Evolutionary conservation across 2,113 vertebrate genomes (phyloP).

Genomic region (Hydropotes inermis): DNA sequence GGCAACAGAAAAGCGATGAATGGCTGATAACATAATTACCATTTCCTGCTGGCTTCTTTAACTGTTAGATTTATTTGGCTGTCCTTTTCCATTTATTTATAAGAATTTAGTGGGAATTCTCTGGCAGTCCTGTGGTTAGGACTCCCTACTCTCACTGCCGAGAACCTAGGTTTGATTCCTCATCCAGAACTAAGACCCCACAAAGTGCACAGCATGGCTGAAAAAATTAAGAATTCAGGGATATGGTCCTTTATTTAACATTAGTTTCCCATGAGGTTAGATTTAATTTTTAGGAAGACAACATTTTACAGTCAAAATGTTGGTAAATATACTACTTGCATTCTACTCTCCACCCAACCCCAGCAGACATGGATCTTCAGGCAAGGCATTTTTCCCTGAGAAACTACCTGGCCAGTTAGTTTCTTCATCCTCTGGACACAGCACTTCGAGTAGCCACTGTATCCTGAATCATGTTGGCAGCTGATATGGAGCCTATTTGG

Average conservation of each 20-base stretch:
- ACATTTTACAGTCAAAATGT: not conserved
- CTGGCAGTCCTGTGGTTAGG: no score
- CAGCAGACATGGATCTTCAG: not conserved
- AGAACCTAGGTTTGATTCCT: no score
- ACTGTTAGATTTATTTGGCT: not conserved
- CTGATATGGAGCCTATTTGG: not conserved
- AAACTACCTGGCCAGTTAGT: no score
- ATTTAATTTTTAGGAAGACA: not conserved
- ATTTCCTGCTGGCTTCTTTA: not conserved
- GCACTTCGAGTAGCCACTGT: not conserved
- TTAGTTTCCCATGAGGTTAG: not conserved
- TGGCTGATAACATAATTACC: not conserved
- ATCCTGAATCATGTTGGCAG: not conserved
- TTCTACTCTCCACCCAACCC: not conserved
- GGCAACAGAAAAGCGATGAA: not conserved
- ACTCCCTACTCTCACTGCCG: no score
- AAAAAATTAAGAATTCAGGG: not conserved
- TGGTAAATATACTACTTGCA: no score
- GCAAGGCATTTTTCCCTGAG: not conserved
- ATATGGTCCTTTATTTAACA: not conserved
- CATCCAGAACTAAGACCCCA: no score
- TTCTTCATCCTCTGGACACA: not conserved
- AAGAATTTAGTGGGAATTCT: no score
- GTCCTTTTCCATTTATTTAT: not conserved
- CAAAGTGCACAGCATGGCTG: no score